These are phyloP conservation scores for Lepus timidus DNA, from an alignment of 2,113 vertebrate species.

Conservation along the genomic window DNA sequence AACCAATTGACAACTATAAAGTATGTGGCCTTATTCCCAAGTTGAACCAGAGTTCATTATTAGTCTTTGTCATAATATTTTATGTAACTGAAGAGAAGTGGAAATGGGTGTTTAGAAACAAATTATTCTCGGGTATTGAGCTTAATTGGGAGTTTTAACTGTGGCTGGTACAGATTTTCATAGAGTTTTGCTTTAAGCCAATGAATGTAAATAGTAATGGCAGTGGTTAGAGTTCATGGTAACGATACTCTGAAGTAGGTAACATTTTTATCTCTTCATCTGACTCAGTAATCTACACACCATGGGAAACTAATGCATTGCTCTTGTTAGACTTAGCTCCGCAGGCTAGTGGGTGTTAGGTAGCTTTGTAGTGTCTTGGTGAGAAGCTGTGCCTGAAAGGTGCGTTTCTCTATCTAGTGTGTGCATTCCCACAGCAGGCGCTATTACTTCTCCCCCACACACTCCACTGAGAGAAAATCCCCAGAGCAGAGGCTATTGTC, in stretches of 20 bases:
- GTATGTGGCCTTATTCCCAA: neutral
- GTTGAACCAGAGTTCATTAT: neutral
- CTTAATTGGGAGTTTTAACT: conserved; percentile 16
- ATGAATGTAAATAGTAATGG: neutral
- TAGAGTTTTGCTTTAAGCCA: conserved; percentile 13
- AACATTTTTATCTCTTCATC: neutral
- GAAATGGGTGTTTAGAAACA: neutral
- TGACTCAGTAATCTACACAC: neutral
- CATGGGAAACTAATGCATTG: neutral
- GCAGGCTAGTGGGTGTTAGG: neutral
- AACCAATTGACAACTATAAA: neutral
- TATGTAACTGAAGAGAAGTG: neutral
- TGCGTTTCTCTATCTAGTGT: neutral
- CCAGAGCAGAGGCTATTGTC: neutral
- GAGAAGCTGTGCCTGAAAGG: neutral
- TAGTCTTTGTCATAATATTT: neutral
- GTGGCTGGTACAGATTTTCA: neutral
- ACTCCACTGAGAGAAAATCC: neutral
- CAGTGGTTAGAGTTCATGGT: conserved; percentile 14
- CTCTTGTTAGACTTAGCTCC: neutral
- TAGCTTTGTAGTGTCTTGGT: neutral
- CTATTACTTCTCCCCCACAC: neutral
- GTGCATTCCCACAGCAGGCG: neutral
- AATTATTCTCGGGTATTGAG: conserved; percentile 6
- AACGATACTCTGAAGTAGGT: neutral